Percentiles rank a stretch among this genome's conserved stretches.
Evolutionary conservation across 2,888 invertebrate genomes (phyloP).

Genomic region (Ophion ellenae): DNA sequence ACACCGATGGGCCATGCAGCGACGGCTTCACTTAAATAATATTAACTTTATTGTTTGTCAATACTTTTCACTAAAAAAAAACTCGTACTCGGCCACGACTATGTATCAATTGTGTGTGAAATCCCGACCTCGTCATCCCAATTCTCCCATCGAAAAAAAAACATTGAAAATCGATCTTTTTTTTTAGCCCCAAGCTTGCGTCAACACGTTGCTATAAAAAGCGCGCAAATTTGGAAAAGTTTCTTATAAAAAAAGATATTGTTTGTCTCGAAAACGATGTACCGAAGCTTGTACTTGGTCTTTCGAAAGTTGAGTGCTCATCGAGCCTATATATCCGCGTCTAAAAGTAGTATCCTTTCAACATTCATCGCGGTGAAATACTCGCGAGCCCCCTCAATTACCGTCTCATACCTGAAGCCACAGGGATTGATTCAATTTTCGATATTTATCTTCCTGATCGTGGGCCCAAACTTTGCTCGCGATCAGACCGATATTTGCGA

Average conservation of each 20-base stretch:
- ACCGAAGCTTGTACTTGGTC: too few relatives aligned
- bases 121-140: not conserved
- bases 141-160: not conserved
- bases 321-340: too few relatives aligned
- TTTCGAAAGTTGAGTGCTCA: too few relatives aligned
- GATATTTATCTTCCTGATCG: conserved; percentile 76
- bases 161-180: not conserved
- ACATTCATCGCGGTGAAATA: not conserved
- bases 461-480: conserved; percentile 79
- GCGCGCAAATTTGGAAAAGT: too few relatives aligned
- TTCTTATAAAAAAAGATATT: too few relatives aligned
- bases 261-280: too few relatives aligned
- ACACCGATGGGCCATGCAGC: too few relatives aligned
- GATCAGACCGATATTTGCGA: conserved; percentile 79
- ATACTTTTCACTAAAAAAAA: not conserved
- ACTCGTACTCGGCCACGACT: not conserved
- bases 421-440: conserved; percentile 78
- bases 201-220: not conserved
- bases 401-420: conserved; percentile 77
- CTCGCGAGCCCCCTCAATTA: not conserved
- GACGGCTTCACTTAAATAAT: too few relatives aligned
- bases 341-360: not conserved
- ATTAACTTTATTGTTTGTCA: too few relatives aligned
- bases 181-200: not conserved
- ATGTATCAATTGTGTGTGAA: not conserved